Percentiles rank a stretch among this genome's conserved stretches.
These are phyloP conservation scores for Aphelocoma coerulescens DNA, from an alignment of 2,113 vertebrate genomes.

Conservation along the genomic window DNA sequence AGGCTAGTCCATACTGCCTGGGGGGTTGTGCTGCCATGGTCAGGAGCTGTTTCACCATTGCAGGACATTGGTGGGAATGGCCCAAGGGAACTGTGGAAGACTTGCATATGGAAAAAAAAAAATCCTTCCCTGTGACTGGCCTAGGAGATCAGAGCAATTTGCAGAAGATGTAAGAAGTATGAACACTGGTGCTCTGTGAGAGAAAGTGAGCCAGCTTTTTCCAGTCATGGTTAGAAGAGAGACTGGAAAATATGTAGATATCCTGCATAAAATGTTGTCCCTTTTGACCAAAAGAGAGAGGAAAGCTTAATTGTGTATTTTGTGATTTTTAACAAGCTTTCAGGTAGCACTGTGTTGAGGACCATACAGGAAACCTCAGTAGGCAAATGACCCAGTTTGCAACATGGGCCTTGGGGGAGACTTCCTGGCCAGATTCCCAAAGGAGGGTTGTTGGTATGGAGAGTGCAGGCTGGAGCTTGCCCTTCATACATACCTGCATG, in stretches of 20 bases:
- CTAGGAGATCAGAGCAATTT: background rate
- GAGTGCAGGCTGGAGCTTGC: constrained; percentile 50
- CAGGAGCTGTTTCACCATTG: background rate
- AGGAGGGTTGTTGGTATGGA: constrained; percentile 1
- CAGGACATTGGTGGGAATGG: background rate
- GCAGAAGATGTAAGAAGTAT: background rate
- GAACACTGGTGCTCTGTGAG: background rate
- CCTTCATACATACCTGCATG: constrained; percentile 51
- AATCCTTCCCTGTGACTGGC: background rate
- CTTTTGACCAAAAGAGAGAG: background rate
- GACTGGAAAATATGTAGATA: background rate
- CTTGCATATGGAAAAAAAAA: background rate
- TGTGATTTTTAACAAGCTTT: background rate
- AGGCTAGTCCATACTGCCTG: background rate
- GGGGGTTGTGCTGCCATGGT: background rate
- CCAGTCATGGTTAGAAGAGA: background rate
- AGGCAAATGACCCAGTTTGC: constrained; percentile 28
- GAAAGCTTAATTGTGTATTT: background rate
- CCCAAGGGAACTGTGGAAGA: background rate
- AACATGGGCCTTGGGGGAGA: background rate
- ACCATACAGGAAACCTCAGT: background rate
- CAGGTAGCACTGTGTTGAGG: background rate
- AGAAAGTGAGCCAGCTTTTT: background rate
- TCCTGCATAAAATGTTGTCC: background rate
- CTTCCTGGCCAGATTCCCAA: constrained; percentile 44